These are phyloP conservation scores for Brachypteracias leptosomus DNA, from an alignment of 2,113 vertebrate species.

Conservation along the genomic window DNA sequence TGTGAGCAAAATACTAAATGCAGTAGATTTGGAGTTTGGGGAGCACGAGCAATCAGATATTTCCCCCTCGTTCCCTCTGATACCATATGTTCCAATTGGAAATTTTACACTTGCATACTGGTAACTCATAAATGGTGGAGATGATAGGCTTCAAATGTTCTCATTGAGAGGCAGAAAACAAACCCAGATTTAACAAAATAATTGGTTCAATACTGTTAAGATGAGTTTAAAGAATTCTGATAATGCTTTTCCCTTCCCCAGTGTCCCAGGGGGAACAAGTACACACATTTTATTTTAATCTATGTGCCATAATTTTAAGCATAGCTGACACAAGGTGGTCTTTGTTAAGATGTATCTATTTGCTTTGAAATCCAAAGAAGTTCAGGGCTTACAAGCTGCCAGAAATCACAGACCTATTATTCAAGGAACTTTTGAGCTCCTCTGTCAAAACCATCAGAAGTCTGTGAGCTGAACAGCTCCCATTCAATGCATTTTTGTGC, in stretches of 20 bases:
- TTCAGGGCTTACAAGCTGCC: background rate
- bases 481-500: background rate
- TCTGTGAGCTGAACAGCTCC: conserved; percentile 4
- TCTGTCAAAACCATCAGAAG: conserved; percentile 9
- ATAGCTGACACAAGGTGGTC: conserved; percentile 46
- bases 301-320: conserved; percentile 36
- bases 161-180: conserved; percentile 61
- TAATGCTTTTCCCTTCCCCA: background rate
- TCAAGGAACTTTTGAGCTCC: conserved; percentile 28
- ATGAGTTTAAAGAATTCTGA: conserved; percentile 62
- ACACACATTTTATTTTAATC: conserved; percentile 40
- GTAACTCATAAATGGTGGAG: conserved; percentile 49
- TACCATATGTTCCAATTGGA: conserved; percentile 63
- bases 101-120: conserved; percentile 65
- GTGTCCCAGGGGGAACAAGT: conserved; percentile 22
- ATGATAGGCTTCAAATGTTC: conserved; percentile 59
- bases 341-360: conserved; percentile 55
- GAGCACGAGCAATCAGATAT: conserved; percentile 48
- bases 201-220: conserved; percentile 48
- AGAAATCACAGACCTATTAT: conserved; percentile 32
- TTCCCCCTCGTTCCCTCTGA: conserved; percentile 57
- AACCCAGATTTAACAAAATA: conserved; percentile 62
- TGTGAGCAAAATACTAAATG: conserved; percentile 60
- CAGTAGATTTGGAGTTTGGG: conserved; percentile 52
- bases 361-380: conserved; percentile 37